Conservation (phyloP, 2,797 vertebrate species). For the Danio tinwini region DNA sequence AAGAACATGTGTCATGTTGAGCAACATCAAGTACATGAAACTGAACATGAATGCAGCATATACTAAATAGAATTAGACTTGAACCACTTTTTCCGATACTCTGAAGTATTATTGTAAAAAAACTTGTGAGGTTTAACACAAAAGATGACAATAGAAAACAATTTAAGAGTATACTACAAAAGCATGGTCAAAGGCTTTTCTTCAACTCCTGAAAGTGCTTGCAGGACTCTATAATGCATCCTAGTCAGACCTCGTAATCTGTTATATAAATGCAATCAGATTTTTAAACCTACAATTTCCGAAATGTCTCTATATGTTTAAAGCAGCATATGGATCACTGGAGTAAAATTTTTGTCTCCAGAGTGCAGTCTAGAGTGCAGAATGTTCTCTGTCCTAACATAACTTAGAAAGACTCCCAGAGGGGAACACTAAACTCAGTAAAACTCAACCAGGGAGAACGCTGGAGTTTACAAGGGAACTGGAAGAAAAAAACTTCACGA, state of each 20-base stretch:
- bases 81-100: too few relatives aligned
- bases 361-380: constrained; percentile 2
- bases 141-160: too few relatives aligned
- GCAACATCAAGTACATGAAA: background rate
- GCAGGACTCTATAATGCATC: too few relatives aligned
- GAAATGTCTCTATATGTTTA: background rate
- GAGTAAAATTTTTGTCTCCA: background rate
- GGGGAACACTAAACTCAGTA: constrained; percentile 23
- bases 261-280: too few relatives aligned
- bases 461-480: constrained; percentile 9
- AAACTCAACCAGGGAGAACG: constrained; percentile 20
- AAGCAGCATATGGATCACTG: background rate
- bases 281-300: too few relatives aligned
- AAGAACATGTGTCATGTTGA: constrained; percentile 13
- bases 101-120: too few relatives aligned
- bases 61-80: background rate
- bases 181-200: too few relatives aligned
- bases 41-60: constrained; percentile 1
- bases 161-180: too few relatives aligned
- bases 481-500: background rate
- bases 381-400: constrained; percentile 33
- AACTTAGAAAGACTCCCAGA: constrained; percentile 7
- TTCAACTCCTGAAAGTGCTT: too few relatives aligned
- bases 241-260: too few relatives aligned
- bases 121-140: too few relatives aligned